Evolutionary conservation across 2,797 vertebrate genomes (phyloP).

Genomic region (Mus spretus): DNA sequence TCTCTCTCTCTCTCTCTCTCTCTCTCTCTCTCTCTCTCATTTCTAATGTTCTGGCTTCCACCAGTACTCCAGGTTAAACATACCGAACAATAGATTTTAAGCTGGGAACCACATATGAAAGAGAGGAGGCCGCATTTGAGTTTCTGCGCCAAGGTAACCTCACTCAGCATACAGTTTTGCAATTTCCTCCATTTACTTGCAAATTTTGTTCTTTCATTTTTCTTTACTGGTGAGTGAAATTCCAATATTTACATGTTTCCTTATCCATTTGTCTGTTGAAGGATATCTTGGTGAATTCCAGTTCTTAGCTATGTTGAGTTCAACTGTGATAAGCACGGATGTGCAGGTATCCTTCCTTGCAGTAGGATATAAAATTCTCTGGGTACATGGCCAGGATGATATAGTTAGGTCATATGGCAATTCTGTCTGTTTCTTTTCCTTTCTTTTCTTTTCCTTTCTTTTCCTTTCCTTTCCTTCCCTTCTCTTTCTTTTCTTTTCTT

Average conservation of each 20-base stretch:
- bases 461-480: too few relatives aligned
- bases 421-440: not conserved
- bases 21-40: not conserved
- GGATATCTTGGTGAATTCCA: not conserved
- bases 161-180: not conserved
- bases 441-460: too few relatives aligned
- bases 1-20: too few relatives aligned
- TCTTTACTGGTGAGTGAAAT: not conserved
- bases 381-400: not conserved
- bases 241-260: not conserved
- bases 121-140: not conserved
- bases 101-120: not conserved
- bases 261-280: not conserved
- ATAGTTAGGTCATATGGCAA: not conserved
- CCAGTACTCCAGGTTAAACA: not conserved
- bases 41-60: not conserved
- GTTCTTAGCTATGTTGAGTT: not conserved
- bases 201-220: not conserved
- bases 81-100: not conserved
- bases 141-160: not conserved
- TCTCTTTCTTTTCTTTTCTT: too few relatives aligned
- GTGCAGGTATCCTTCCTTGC: not conserved
- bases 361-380: not conserved
- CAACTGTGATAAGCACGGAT: not conserved
- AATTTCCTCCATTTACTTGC: not conserved